A percentile compares a stretch with the other conserved stretches of the same genome.
phyloP scores from a whole-genome alignment of 2,113 vertebrate genomes.

The Pardalotus punctatus region DNA sequence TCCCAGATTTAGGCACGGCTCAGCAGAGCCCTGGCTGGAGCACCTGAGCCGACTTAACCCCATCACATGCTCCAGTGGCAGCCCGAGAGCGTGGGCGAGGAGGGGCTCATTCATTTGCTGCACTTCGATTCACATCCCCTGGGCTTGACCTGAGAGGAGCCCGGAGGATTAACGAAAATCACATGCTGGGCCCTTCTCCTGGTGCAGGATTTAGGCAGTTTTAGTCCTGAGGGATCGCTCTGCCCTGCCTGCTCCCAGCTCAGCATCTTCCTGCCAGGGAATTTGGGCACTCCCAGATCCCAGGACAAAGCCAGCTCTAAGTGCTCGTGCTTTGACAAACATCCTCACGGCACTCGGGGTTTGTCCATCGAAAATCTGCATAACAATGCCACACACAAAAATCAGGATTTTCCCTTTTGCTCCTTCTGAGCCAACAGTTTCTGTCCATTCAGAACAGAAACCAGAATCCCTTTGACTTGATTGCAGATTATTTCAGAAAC shows the following conservation, averaged over 20 bases:
- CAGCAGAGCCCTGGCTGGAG: slow-evolving; percentile 27
- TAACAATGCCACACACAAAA: neutral
- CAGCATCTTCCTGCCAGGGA: neutral
- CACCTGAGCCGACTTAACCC: slow-evolving; percentile 52
- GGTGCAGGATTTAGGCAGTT: slow-evolving; percentile 15
- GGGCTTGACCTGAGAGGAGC: slow-evolving; percentile 51
- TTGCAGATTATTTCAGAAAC: neutral
- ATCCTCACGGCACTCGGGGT: neutral
- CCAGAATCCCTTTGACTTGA: neutral
- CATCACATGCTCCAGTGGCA: slow-evolving; percentile 42
- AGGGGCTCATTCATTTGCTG: slow-evolving; percentile 34
- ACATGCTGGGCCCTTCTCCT: slow-evolving; percentile 55
- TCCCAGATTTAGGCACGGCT: slow-evolving; percentile 39
- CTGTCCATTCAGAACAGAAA: neutral
- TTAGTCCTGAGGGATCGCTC: neutral
- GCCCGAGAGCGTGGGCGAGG: neutral
- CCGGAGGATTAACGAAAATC: slow-evolving; percentile 57
- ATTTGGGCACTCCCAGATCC: neutral
- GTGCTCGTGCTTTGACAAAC: neutral
- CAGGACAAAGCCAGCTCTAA: neutral
- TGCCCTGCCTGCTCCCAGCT: slow-evolving; percentile 20
- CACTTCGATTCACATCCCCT: slow-evolving; percentile 31
- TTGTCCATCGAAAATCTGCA: neutral
- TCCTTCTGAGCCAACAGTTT: neutral
- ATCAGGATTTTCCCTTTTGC: neutral